Evolutionary conservation across 92 coral and sea anemone genomes (phyloP).

Genomic region (Pocillopora grandis): DNA sequence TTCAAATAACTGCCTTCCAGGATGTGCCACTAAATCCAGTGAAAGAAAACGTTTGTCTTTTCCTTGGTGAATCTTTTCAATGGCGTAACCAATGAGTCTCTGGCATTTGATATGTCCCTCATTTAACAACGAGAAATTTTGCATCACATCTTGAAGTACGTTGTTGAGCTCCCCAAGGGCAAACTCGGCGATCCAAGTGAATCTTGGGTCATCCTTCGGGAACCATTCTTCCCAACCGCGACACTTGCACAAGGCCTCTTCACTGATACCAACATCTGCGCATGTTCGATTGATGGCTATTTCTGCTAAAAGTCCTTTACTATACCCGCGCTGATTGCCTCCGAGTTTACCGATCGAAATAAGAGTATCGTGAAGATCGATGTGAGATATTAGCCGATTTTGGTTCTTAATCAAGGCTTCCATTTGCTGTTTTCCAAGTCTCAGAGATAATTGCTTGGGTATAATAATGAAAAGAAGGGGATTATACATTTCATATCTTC

Average conservation of each 20-base stretch:
- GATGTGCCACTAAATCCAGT: constrained; percentile 46
- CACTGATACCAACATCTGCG: constrained; percentile 20
- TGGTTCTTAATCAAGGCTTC: constrained; percentile 51
- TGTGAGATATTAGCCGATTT: constrained; percentile 39
- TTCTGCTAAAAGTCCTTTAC: constrained; percentile 48
- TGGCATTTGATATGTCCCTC: constrained; percentile 39
- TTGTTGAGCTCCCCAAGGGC: constrained; percentile 68
- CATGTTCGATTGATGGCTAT: constrained; percentile 56
- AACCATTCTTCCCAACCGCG: constrained; percentile 52
- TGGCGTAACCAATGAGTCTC: constrained; percentile 40
- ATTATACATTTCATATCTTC: constrained; percentile 56
- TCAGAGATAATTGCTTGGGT: constrained; percentile 50
- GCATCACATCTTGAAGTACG: constrained; percentile 36
- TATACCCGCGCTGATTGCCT: neutral
- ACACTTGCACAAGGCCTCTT: constrained; percentile 52
- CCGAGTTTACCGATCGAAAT: constrained; percentile 29
- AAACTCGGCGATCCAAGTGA: constrained; percentile 69
- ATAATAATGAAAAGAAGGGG: constrained; percentile 60
- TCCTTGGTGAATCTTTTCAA: constrained; percentile 45
- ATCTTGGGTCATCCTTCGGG: constrained; percentile 43
- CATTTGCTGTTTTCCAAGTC: constrained; percentile 48
- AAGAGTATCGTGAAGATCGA: constrained; percentile 51
- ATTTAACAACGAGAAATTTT: neutral
- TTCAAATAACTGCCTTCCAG: constrained; percentile 50
- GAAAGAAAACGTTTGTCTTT: constrained; percentile 34